phyloP scores from a whole-genome alignment of 2,888 invertebrate species.

The Ophioninae sp. region DNA sequence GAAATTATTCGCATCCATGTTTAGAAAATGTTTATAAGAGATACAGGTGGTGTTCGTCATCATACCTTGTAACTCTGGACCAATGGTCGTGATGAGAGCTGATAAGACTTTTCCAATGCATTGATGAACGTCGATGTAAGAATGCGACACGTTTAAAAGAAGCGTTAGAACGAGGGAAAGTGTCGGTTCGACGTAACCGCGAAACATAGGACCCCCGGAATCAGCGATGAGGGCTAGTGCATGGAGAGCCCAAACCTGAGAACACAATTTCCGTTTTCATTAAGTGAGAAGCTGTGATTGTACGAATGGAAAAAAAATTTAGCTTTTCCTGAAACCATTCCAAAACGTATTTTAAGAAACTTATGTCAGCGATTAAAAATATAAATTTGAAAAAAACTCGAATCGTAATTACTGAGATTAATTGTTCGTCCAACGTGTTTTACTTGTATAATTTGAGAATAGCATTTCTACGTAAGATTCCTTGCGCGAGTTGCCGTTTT shows the following conservation, averaged over 20 bases:
- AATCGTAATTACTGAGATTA: background rate
- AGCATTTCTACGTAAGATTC: background rate
- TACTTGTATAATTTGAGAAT: background rate
- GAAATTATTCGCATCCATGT: background rate
- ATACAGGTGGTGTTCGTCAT: background rate
- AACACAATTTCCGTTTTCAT: conserved; percentile 30
- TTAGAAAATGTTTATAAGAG: background rate
- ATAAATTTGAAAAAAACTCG: no score
- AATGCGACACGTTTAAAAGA: conserved; percentile 93
- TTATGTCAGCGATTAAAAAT: no score
- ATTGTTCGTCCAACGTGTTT: background rate
- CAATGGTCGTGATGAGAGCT: conserved; percentile 98
- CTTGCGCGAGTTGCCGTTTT: background rate
- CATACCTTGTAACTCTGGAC: conserved; percentile 96
- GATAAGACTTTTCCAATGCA: conserved; percentile 96
- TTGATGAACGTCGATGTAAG: conserved; percentile 94
- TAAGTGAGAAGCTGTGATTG: background rate
- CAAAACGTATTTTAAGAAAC: no score
- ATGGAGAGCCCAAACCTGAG: conserved; percentile 96
- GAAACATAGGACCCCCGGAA: conserved; percentile 99
- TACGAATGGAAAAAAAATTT: background rate
- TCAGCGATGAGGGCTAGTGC: conserved; percentile 97
- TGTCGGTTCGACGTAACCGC: conserved; percentile 97
- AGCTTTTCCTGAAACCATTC: no score
- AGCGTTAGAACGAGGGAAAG: conserved; percentile 94